Evolutionary conservation across 2,113 vertebrate genomes (phyloP), one percentile per base, ranked within the genome.

Genomic region (Aramus guarauna): DNA sequence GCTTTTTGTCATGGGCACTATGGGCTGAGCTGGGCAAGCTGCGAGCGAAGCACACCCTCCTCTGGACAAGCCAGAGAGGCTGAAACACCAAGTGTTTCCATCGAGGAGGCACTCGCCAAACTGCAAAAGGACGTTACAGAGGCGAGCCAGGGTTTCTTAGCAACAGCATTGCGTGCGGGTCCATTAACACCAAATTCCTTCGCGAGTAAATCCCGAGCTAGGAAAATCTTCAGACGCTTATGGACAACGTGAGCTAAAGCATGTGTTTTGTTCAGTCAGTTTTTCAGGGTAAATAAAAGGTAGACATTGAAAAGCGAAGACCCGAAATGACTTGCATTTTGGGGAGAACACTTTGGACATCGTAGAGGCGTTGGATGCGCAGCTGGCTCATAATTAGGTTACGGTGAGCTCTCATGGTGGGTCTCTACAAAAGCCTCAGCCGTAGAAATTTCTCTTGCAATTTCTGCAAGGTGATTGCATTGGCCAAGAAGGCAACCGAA

Each of bases 61-160:
- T 66, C 88, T n/a, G 91, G 95, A 64, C 60, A 5, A 85, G 62
- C 21, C 15, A 7, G 16, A n/a, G 83, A n/a, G 69, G 66, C 23
- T 68, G 81, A 36, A 88, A 45, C 53, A 23, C 0, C 0, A 43
- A 86, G 53, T 1, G 2, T 30, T 55, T 45, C 76, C 85, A 80
- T 20, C 11, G 1, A 47, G 55, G 67, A 67, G 43, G 29, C 53
- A 34, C 81, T 68, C 3, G 3, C 87, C 47, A 37, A 83, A 72
- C 41, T 73, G 87, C 37, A 36, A 48, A 67, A 69, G 90, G 92
- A 71, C 76, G 16, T 15, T 10, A 3, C 9, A 3, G 62, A 87
- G 72, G 41, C 78, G 29, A 78, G 83, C 53, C 87, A 85, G 58
- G 75, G 95, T 95, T 93, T 88, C 94, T 78, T 95, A 96, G 95